Evolutionary conservation across 2,113 vertebrate genomes (phyloP).

Genomic region (Cololabis saira): DNA sequence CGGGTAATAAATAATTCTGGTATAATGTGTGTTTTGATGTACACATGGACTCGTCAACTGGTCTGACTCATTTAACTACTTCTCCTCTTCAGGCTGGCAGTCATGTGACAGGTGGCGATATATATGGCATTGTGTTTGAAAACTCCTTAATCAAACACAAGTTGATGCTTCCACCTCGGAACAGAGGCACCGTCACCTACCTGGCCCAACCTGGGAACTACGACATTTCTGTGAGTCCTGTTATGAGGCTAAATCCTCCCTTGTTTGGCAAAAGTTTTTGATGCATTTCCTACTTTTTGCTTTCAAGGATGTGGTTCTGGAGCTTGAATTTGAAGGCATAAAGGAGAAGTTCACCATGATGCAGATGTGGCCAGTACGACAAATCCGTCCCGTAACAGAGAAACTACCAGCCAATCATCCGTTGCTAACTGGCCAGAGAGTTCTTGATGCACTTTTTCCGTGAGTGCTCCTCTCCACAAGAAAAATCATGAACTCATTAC

Average conservation of each 20-base stretch:
- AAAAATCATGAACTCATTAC: too few species aligned
- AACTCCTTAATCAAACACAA: constrained; percentile 97
- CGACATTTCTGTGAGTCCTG: constrained; percentile 89
- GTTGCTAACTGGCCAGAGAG: constrained; percentile 93
- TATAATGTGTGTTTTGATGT: neutral
- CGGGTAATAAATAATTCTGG: constrained; percentile 77
- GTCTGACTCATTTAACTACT: neutral
- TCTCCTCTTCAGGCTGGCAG: constrained; percentile 86
- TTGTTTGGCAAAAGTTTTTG: neutral
- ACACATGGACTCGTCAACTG: neutral
- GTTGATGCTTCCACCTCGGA: constrained; percentile 94
- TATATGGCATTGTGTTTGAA: constrained; percentile 92
- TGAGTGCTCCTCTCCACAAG: constrained; percentile 73
- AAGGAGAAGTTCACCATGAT: constrained; percentile 98
- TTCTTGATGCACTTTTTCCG: constrained; percentile 97
- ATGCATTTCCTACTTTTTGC: neutral
- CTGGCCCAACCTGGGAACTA: constrained; percentile 94
- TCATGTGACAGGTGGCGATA: constrained; percentile 96
- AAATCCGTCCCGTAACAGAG: constrained; percentile 94
- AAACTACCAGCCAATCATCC: constrained; percentile 96
- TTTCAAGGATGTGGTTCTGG: constrained; percentile 92
- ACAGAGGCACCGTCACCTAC: constrained; percentile 94
- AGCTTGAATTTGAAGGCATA: constrained; percentile 95
- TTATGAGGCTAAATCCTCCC: neutral
- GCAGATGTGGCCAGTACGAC: constrained; percentile 96